Evolutionary conservation across 2,888 invertebrate genomes (phyloP), one percentile per base, ranked within the genome.

Genomic region (Archips crataeganus): DNA sequence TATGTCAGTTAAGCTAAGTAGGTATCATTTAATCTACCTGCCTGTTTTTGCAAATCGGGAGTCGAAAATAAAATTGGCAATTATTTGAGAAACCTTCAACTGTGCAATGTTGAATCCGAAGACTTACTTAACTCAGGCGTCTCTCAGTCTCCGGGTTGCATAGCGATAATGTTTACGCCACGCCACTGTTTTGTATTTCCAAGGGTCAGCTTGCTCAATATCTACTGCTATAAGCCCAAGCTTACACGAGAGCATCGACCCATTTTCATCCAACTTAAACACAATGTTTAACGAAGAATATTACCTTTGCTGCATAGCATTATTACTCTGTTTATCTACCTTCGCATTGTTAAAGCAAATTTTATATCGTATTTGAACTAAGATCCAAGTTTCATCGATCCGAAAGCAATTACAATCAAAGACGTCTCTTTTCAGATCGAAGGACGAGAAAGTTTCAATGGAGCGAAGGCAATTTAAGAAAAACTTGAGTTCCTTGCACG

Each of bases 401-500:
- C 72, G 79, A 84, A 83, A 85, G 84, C 82, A 85, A 69, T 73
- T 69, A 74, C 84, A 81, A 88, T 80, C 81, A 81, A 80, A 80
- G 73, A 77, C 83, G 79, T 90, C 79, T 87, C 79, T 85, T 91
- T 90, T 69, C 93, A 93, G 93, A 88, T 90, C 80, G 81, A 49
- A 69, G 86, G 83, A 83, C 87, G 82, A 78, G 81, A 80, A 82
- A 83, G 79, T 80, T 79, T 83, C 84, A 83, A 86, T 83, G 85
- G 82, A 77, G 77, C 81, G 84, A 83, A 87, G 82, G 77, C 85
- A 89, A 86, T 85, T 83, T 85, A 82, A 89, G 81, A 87, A 88
- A 90, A 88, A 87, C 84, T 84, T 83, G 85, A 89, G 92, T 90
- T 90, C 87, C 85, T 89, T 87, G 89, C 88, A 87, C 90, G 86